Evolutionary conservation across 2,888 invertebrate genomes (phyloP).

Genomic region (Diarsia dahlii): DNA sequence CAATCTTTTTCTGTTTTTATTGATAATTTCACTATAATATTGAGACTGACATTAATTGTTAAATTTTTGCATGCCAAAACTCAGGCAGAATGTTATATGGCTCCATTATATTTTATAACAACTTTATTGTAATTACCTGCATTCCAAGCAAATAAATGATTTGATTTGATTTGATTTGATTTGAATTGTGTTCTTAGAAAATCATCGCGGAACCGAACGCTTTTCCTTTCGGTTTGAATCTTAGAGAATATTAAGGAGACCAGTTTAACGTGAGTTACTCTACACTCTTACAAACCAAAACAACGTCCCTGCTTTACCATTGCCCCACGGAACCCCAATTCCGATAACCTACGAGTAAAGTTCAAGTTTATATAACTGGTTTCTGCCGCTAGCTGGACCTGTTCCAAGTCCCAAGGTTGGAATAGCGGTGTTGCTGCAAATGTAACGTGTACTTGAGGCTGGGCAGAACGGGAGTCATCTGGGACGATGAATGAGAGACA

Average conservation of each 20-base stretch:
- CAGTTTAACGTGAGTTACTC: neutral
- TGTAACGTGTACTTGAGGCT: constrained; percentile 28
- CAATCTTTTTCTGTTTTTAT: no score
- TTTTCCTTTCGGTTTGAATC: neutral
- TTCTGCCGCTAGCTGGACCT: constrained; percentile 64
- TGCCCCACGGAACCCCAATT: constrained; percentile 32
- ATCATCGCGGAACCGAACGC: no score
- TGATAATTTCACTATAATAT: no score
- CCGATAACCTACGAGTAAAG: constrained; percentile 56
- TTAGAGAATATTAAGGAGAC: neutral
- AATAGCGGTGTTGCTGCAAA: constrained; percentile 60
- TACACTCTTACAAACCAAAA: neutral
- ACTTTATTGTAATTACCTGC: no score
- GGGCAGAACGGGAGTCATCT: constrained; percentile 21
- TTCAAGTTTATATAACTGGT: constrained; percentile 72
- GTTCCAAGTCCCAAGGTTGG: constrained; percentile 60
- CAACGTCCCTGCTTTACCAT: neutral
- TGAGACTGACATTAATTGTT: no score
- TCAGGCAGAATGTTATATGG: no score
- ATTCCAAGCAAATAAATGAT: no score
- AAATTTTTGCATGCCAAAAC: no score
- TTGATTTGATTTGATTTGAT: no score
- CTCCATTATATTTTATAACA: no score
- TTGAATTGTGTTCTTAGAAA: no score
- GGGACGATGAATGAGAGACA: constrained; percentile 7